Evolutionary conservation across 2,888 invertebrate genomes (phyloP).

Genomic region (Ariolimax columbianus): DNA sequence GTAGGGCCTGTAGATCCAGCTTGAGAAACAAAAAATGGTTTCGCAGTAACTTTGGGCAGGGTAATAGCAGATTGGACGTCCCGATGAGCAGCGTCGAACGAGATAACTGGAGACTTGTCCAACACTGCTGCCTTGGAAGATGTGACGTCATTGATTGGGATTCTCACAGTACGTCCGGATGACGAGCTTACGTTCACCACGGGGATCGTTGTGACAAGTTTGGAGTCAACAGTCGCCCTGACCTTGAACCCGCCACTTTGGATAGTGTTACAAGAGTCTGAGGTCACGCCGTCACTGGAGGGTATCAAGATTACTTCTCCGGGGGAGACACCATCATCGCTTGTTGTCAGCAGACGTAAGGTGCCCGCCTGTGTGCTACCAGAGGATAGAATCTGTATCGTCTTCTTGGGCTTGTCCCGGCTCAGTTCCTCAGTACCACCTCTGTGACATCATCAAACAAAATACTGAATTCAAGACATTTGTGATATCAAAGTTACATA

Average conservation of each 20-base stretch:
- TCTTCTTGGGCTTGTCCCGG: conserved; percentile 40
- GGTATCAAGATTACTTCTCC: conserved; percentile 26
- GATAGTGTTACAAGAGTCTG: conserved; percentile 25
- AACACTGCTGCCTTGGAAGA: background rate
- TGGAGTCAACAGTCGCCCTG: conserved; percentile 2
- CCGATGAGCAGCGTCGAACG: background rate
- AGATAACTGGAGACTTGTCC: conserved; percentile 18
- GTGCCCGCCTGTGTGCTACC: background rate
- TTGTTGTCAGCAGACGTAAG: background rate
- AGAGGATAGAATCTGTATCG: conserved; percentile 20
- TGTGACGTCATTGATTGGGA: conserved; percentile 20
- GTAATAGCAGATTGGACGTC: conserved; percentile 6
- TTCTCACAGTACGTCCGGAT: background rate
- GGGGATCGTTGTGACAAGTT: background rate
- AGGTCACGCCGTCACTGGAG: conserved; percentile 42
- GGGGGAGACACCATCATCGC: conserved; percentile 20
- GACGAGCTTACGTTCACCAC: background rate
- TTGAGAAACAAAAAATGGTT: conserved; percentile 36
- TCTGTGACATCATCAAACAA: conserved; percentile 16
- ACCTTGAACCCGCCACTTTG: conserved; percentile 6
- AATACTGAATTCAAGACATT: background rate
- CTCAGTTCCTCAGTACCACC: conserved; percentile 41
- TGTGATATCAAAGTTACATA: background rate
- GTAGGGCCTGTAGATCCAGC: background rate
- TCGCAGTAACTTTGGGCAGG: background rate